Percentiles rank a stretch among this genome's conserved stretches.
These are phyloP conservation scores for Orthosia cruda DNA, from an alignment of 2,888 invertebrate genomes.

Conservation along the genomic window DNA sequence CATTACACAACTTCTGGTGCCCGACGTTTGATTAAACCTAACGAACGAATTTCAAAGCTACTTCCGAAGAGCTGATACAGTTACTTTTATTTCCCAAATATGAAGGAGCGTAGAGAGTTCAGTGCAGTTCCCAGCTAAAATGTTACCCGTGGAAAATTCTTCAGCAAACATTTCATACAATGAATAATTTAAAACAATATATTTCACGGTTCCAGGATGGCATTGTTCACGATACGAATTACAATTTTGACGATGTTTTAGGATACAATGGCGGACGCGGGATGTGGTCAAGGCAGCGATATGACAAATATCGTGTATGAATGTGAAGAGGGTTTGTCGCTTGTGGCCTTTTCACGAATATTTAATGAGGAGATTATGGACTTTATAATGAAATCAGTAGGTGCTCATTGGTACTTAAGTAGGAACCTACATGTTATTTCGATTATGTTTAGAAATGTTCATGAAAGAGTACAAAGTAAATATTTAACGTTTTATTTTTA, in stretches of 20 bases:
- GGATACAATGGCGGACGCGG: slow-evolving; percentile 42
- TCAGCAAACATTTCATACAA: slow-evolving; percentile 48
- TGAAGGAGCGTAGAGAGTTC: slow-evolving; percentile 37
- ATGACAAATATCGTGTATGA: slow-evolving; percentile 52
- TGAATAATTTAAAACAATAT: too few species aligned
- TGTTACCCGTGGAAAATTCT: slow-evolving; percentile 45
- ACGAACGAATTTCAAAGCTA: slow-evolving; percentile 58
- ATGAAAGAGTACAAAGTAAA: slow-evolving; percentile 36
- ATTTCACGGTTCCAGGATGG: too few species aligned
- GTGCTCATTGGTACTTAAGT: slow-evolving; percentile 18
- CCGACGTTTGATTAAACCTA: slow-evolving; percentile 64
- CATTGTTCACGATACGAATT: too few species aligned
- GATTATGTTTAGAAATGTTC: slow-evolving; percentile 16
- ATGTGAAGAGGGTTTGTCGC: slow-evolving; percentile 52
- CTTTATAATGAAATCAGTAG: slow-evolving; percentile 36
- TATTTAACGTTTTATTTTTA: slow-evolving; percentile 1
- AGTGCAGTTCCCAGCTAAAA: slow-evolving; percentile 24
- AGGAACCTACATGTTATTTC: background rate
- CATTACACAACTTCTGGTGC: slow-evolving; percentile 58
- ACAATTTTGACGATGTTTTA: too few species aligned
- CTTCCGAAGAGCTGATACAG: slow-evolving; percentile 18
- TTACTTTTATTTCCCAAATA: slow-evolving; percentile 42
- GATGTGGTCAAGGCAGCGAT: slow-evolving; percentile 42
- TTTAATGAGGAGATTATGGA: slow-evolving; percentile 26
- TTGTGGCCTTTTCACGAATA: slow-evolving; percentile 47